phyloP scores from a whole-genome alignment of 2,797 vertebrate species.

The Peromyscus eremicus region DNA sequence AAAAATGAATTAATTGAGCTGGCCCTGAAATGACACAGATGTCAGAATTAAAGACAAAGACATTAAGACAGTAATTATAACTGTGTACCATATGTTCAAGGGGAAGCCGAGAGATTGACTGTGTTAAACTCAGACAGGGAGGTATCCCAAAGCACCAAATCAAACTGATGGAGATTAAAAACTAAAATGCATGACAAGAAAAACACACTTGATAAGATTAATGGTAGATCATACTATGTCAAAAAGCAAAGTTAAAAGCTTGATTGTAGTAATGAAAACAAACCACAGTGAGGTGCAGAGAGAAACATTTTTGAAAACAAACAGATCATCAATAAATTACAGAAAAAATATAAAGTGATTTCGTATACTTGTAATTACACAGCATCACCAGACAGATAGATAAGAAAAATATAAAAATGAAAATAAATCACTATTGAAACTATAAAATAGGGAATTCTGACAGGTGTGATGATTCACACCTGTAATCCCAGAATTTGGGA shows the following conservation, averaged over 20 bases:
- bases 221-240: neutral
- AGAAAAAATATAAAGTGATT: neutral
- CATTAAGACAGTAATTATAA: neutral
- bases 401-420: neutral
- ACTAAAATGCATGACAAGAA: neutral
- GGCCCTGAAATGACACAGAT: conserved; percentile 46
- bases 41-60: conserved; percentile 59
- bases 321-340: neutral
- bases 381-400: neutral
- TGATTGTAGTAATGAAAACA: neutral
- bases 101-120: neutral
- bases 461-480: neutral
- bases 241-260: neutral
- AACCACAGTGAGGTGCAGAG: neutral
- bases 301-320: neutral
- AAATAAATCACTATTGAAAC: neutral
- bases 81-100: neutral
- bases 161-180: conserved; percentile 4
- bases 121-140: neutral
- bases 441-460: neutral
- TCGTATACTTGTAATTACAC: neutral
- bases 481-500: neutral
- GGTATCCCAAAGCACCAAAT: neutral
- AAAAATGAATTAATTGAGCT: conserved; percentile 55
- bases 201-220: neutral